A percentile compares a stretch with the other conserved stretches of the same genome.
Conservation (phyloP, 2,113 vertebrate species). For the Micronycteris hirsuta region DNA sequence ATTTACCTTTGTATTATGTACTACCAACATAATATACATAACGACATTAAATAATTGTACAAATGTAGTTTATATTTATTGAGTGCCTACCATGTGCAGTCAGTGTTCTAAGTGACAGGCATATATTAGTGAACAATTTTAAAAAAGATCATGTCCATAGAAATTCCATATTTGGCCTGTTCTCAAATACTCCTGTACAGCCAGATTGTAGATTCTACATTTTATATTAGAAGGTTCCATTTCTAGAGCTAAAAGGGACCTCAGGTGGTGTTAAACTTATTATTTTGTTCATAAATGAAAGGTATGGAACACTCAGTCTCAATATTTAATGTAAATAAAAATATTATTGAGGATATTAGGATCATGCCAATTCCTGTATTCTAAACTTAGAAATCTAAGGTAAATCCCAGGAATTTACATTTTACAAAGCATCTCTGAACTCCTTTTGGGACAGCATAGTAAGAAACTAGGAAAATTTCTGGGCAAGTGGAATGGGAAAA, state of each 20-base stretch:
- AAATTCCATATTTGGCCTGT: neutral
- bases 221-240: neutral
- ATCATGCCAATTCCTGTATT: neutral
- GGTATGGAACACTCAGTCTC: rapidly evolving
- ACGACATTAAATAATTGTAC: neutral
- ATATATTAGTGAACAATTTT: neutral
- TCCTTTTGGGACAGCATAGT: too few species aligned
- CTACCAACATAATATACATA: neutral
- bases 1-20: neutral
- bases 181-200: neutral
- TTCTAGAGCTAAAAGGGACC: neutral
- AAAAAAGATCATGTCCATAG: neutral
- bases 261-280: neutral
- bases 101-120: neutral
- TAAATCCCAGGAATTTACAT: neutral
- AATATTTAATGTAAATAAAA: neutral
- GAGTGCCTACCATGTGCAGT: neutral
- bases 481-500: too few species aligned
- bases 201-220: neutral
- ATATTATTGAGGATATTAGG: neutral
- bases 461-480: too few species aligned
- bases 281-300: neutral
- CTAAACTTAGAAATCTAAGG: neutral
- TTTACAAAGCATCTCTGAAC: neutral
- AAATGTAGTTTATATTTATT: neutral